Evolutionary conservation across 2,113 vertebrate species (phyloP).

Genomic region (Cynoglossus semilaevis): DNA sequence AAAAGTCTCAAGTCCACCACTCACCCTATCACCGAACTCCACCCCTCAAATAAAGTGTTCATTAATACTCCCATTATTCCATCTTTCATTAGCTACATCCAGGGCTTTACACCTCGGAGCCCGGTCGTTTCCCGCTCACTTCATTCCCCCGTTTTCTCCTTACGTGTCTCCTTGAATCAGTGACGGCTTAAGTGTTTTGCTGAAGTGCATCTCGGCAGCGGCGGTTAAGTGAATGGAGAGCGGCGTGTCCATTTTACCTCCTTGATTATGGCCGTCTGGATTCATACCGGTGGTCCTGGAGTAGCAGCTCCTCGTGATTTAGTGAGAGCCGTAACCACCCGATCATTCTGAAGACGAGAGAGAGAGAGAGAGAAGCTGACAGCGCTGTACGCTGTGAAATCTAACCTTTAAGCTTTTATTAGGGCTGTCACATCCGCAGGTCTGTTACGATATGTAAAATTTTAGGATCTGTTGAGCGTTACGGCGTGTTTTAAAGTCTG

Average conservation of each 20-base stretch:
- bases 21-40: neutral
- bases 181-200: conserved; percentile 47
- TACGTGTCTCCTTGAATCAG: conserved; percentile 22
- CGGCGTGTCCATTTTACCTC: conserved; percentile 35
- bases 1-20: too few species aligned
- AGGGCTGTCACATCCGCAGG: conserved; percentile 1
- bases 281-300: conserved; percentile 31
- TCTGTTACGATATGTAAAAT: conserved; percentile 14
- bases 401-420: conserved; percentile 9
- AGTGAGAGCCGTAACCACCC: conserved; percentile 10
- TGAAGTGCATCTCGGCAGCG: conserved; percentile 42
- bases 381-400: conserved; percentile 10
- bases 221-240: conserved; percentile 38
- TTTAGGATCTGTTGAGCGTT: conserved; percentile 9
- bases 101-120: conserved; percentile 11
- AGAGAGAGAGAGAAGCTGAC: conserved; percentile 15
- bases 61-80: neutral
- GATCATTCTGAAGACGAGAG: conserved; percentile 18
- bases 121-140: conserved; percentile 6
- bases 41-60: too few species aligned
- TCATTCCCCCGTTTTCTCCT: neutral
- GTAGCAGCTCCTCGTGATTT: conserved; percentile 24
- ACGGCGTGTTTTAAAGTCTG: conserved; percentile 12
- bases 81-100: neutral
- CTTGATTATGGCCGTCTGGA: conserved; percentile 32